Evolutionary conservation across 2,797 vertebrate genomes (phyloP).

Genomic region (Amblyopsis hoosieri): DNA sequence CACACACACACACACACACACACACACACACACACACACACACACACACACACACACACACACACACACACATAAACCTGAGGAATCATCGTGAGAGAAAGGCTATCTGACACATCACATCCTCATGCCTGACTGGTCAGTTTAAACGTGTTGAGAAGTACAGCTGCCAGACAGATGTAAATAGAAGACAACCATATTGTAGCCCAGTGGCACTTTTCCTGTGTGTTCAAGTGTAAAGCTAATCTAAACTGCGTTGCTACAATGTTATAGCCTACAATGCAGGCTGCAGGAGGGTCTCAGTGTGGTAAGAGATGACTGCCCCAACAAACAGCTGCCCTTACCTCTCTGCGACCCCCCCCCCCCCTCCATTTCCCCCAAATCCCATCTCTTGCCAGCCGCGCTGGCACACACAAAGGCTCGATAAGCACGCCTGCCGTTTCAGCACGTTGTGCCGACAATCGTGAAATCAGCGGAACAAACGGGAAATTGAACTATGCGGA

Average conservation of each 20-base stretch:
- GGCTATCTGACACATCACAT: constrained; percentile 31
- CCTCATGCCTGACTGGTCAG: constrained; percentile 23
- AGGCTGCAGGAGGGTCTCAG: constrained; percentile 19
- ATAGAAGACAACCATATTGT: constrained; percentile 39
- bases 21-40: no score
- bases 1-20: no score
- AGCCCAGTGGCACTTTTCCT: constrained; percentile 57
- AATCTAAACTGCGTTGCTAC: constrained; percentile 63
- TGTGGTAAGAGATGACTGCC: constrained; percentile 47
- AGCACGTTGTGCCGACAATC: constrained; percentile 56
- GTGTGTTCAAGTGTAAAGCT: constrained; percentile 60
- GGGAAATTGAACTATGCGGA: constrained; percentile 40
- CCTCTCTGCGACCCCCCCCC: constrained; percentile 5
- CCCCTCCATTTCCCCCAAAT: constrained; percentile 60
- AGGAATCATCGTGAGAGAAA: constrained; percentile 31
- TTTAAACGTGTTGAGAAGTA: constrained; percentile 43
- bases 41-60: no score
- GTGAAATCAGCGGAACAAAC: constrained; percentile 63
- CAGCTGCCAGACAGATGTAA: constrained; percentile 52
- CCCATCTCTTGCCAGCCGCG: constrained; percentile 62
- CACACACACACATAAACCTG: constrained; percentile 14
- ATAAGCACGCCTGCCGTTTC: constrained; percentile 59
- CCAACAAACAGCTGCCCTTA: constrained; percentile 50
- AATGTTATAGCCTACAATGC: background rate
- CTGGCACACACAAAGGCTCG: constrained; percentile 64